Evolutionary conservation across 92 coral and sea anemone species (phyloP).

Genomic region (Hydrozoanthus gracilis): DNA sequence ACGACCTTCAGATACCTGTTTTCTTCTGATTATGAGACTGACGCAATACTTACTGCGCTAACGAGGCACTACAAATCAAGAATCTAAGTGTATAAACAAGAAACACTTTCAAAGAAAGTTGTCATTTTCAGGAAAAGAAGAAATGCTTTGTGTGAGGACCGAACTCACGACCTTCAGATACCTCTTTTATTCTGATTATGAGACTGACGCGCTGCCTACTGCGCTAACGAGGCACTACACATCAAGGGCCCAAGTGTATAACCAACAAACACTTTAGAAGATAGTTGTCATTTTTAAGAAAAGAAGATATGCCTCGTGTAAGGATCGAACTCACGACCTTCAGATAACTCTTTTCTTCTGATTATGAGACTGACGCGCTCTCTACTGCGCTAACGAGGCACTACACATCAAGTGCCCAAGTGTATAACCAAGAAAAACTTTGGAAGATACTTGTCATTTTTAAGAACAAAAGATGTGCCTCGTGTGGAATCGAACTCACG

Average conservation of each 20-base stretch:
- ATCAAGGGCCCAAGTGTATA: too few species aligned
- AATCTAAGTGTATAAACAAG: too few species aligned
- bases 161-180: slow-evolving; percentile 56
- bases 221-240: slow-evolving; percentile 56
- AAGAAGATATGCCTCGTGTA: slow-evolving; percentile 24
- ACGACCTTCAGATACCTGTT: too few species aligned
- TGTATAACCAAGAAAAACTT: too few species aligned
- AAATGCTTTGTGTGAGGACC: slow-evolving; percentile 40
- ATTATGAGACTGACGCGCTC: too few species aligned
- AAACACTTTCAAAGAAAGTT: too few species aligned
- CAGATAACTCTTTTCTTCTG: neutral
- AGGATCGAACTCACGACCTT: slow-evolving; percentile 61
- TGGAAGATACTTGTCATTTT: too few species aligned
- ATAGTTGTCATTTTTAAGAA: too few species aligned
- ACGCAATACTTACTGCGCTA: slow-evolving; percentile 59
- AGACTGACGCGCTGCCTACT: slow-evolving; percentile 59
- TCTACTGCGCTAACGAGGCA: too few species aligned
- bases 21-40: slow-evolving; percentile 57
- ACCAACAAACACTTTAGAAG: too few species aligned
- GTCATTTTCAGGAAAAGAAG: too few species aligned
- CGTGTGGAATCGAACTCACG: slow-evolving; percentile 60
- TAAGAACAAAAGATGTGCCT: neutral
- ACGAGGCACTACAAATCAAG: slow-evolving; percentile 33
- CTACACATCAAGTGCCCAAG: too few species aligned
- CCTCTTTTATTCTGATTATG: slow-evolving; percentile 55